Conservation (phyloP, 2,797 vertebrate genomes). For the Dicrostonyx torquatus region DNA sequence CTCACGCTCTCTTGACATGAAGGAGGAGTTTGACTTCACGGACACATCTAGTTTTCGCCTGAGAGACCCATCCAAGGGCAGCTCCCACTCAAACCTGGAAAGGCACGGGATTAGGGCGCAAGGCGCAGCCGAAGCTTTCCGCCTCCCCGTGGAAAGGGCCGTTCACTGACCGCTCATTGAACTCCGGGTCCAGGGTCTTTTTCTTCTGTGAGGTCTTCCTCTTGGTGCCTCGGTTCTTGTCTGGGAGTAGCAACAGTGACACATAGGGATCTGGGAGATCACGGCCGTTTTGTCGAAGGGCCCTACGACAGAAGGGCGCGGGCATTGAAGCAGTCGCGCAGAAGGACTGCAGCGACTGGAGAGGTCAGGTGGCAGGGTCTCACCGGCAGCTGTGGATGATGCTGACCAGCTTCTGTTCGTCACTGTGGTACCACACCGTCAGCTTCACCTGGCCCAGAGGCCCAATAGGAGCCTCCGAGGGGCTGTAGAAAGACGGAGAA, state of each 20-base stretch:
- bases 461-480: constrained; percentile 8
- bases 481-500: neutral
- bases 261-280: constrained; percentile 93
- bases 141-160: neutral
- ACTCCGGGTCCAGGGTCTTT: constrained; percentile 93
- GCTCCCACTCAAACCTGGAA: constrained; percentile 93
- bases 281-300: constrained; percentile 88
- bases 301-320: constrained; percentile 81
- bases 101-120: neutral
- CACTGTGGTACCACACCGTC: constrained; percentile 89
- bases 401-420: constrained; percentile 91
- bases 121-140: neutral
- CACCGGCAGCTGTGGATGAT: constrained; percentile 90
- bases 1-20: constrained; percentile 94
- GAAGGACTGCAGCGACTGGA: no score
- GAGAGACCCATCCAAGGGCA: constrained; percentile 90
- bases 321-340: rapidly evolving
- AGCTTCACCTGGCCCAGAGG: constrained; percentile 90
- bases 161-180: constrained; percentile 90
- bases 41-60: constrained; percentile 91
- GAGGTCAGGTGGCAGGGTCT: neutral
- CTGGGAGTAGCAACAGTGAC: constrained; percentile 92
- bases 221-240: constrained; percentile 93
- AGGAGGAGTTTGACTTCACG: constrained; percentile 93
- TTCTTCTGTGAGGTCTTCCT: constrained; percentile 93